Conservation (phyloP, 2,113 vertebrate species). For the Gavialis gangeticus region DNA sequence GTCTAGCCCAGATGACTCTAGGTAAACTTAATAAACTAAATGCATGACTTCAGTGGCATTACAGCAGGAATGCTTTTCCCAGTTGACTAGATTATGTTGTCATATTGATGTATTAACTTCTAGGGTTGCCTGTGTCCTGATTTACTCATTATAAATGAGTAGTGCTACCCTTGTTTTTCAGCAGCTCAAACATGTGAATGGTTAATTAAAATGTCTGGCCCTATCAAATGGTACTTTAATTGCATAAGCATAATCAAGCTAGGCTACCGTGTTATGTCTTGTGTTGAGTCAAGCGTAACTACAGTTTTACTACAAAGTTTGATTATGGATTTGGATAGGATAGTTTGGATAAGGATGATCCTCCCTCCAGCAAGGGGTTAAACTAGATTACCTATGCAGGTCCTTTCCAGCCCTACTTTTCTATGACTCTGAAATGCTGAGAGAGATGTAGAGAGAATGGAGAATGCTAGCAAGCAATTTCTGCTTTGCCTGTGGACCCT, state of each 20-base stretch:
- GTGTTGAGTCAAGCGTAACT: too few relatives aligned
- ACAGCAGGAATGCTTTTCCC: slow-evolving; percentile 8
- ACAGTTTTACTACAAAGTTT: too few relatives aligned
- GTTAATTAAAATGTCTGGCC: slow-evolving; percentile 69
- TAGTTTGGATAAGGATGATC: too few relatives aligned
- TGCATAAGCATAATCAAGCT: slow-evolving; percentile 36
- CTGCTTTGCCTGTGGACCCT: not conserved
- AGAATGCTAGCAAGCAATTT: not conserved
- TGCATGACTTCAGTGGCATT: not conserved
- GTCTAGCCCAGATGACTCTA: too few relatives aligned
- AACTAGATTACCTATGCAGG: too few relatives aligned
- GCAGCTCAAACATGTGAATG: not conserved
- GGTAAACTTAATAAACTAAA: slow-evolving; percentile 36
- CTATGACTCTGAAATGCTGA: slow-evolving; percentile 10
- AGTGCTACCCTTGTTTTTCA: slow-evolving; percentile 38
- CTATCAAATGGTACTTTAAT: slow-evolving; percentile 56
- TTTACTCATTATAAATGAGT: slow-evolving; percentile 26
- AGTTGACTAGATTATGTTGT: not conserved
- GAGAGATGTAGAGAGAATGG: not conserved
- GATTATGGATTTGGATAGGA: too few relatives aligned
- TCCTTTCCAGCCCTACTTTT: too few relatives aligned
- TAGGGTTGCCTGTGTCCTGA: slow-evolving; percentile 21
- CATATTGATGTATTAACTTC: slow-evolving; percentile 22
- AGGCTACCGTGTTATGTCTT: too few relatives aligned
- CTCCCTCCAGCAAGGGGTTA: too few relatives aligned